Conservation (phyloP, 2,113 vertebrate genomes). For the Tragelaphus imberbis region DNA sequence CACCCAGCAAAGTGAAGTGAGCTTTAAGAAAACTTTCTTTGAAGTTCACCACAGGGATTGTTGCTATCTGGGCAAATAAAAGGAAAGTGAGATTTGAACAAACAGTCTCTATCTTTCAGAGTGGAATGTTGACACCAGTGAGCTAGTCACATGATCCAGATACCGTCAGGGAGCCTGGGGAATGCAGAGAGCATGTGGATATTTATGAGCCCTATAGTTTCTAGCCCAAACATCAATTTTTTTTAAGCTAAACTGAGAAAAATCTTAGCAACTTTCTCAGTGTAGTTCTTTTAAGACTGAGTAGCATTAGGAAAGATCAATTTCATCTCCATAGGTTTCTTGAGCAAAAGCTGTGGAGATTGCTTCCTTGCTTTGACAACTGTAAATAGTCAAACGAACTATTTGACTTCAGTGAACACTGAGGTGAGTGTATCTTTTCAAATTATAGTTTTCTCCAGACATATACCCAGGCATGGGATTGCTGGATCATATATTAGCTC, state of each 20-base stretch:
- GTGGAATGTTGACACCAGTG: neutral
- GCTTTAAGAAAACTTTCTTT: neutral
- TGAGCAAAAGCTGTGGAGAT: neutral
- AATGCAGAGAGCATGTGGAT: neutral
- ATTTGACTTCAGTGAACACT: neutral
- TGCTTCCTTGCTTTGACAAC: neutral
- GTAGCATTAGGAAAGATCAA: neutral
- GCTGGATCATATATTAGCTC: neutral
- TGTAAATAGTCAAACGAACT: neutral
- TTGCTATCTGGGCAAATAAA: neutral
- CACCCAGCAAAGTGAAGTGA: neutral
- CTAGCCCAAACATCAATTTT: neutral
- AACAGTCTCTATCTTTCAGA: neutral
- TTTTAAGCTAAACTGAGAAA: neutral
- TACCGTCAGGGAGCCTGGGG: neutral
- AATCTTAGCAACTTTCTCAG: neutral
- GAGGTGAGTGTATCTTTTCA: neutral
- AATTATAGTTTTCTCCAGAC: neutral
- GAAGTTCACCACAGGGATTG: neutral
- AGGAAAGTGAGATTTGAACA: neutral
- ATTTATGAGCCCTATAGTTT: neutral
- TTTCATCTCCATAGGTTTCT: neutral
- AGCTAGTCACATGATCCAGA: neutral
- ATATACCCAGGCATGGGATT: neutral
- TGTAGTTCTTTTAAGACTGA: neutral